Evolutionary conservation across 2,113 vertebrate species (phyloP).

Genomic region (Patagioenas fasciata): DNA sequence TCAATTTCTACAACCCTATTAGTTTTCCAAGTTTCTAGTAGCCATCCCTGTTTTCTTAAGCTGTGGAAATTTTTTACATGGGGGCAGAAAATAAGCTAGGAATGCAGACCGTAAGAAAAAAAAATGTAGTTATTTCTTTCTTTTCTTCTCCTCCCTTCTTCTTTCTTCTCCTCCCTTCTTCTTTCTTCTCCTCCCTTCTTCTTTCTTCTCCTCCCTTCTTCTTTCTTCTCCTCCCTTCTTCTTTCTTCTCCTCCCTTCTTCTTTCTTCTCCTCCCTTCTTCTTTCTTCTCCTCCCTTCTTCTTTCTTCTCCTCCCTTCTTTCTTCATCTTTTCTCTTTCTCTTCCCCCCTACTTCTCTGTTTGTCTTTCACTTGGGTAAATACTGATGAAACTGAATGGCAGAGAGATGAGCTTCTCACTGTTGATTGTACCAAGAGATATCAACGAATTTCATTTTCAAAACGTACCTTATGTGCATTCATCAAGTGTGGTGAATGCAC

Average conservation of each 20-base stretch:
- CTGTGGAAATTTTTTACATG: background rate
- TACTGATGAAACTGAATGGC: background rate
- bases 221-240: too few species aligned
- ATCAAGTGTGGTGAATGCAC: background rate
- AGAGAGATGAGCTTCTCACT: background rate
- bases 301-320: too few species aligned
- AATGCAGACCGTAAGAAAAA: background rate
- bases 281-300: too few species aligned
- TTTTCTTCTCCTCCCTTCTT: background rate
- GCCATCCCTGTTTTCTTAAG: background rate
- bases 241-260: background rate
- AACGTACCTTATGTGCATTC: background rate
- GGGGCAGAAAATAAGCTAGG: background rate
- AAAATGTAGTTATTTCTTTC: background rate
- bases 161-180: too few species aligned
- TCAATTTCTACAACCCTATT: background rate
- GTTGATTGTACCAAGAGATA: background rate
- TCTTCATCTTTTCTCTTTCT: too few species aligned
- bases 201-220: too few species aligned
- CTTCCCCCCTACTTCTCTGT: background rate
- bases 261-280: background rate
- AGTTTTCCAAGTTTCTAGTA: background rate
- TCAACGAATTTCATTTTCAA: background rate
- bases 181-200: too few species aligned
- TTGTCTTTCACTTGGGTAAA: background rate